Base-by-base conservation (phyloP, 92 coral and sea anemone species). In the Parazoanthus atlanticus region DNA sequence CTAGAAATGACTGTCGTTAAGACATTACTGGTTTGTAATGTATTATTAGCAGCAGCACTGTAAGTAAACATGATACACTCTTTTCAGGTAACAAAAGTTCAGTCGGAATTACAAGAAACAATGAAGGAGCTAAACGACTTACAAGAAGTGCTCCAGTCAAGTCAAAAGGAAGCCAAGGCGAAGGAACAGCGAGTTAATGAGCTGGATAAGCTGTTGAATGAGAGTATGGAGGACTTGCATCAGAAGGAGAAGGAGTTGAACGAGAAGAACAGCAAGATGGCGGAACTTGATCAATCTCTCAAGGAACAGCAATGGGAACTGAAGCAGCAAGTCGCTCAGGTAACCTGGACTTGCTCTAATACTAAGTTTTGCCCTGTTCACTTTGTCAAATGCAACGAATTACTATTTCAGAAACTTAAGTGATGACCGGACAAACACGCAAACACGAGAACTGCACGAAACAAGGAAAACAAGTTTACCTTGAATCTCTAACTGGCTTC, bases 211-310 rank as follows among this genome's bases (percentile, higher is more conserved):
- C 92, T 91, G 95, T 84, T 97, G 91, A 97, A 95, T 83, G 95
- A 95, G 84, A 97, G 99, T 71, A 90, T 94, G 76, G 99, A 97
- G 43, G 96, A 95, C 52, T 92, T 97, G 3, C 97, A 97, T 40
- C 94, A 90, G 92, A 95, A 94, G 64, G 97, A 97, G 49, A 94
- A 93, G 77, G 89, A 94, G 74, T 71, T 97, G 26, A 88, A 82
- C 38, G 94, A 91, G 38, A 97, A 95, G 87, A 98, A 97, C 32
- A 88, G 88, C 23, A 91, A 93, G 86, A 92, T 97, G 67, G 93
- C 95, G 0, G 98, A 97, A 78, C 94, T 97, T 49, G 99, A 97
- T 82, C 93, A 95, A 76, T 95, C 99, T 8, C 91, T 97, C 26
- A 91, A 94, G 75, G 99, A 97, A 26, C 93, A 94, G 67, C 95